A percentile compares a stretch with the other conserved stretches of the same genome.
phyloP scores from a whole-genome alignment of 2,113 vertebrate species.

The Tychaedon coryphoeus region DNA sequence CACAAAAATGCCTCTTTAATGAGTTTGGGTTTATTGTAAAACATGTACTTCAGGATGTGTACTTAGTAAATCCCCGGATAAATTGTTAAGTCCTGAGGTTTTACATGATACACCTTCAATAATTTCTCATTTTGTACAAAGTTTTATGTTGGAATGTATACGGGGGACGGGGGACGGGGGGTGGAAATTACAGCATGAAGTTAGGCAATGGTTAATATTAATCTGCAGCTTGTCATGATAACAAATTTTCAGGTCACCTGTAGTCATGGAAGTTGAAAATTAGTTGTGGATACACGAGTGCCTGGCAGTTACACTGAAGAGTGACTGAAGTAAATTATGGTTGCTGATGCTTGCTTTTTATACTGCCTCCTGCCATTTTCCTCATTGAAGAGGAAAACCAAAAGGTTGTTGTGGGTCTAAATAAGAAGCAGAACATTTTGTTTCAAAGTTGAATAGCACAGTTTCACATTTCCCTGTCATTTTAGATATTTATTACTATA shows the following conservation, averaged over 20 bases:
- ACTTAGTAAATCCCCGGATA: not conserved
- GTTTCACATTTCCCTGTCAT: not conserved
- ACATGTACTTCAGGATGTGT: not conserved
- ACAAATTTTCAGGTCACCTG: not conserved
- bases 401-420: not conserved
- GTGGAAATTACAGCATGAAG: not conserved
- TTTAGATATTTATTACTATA: not conserved
- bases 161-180: too few species aligned
- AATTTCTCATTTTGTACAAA: conserved; percentile 1
- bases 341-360: not conserved
- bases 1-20: not conserved
- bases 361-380: not conserved
- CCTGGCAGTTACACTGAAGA: fast-evolving
- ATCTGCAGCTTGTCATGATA: not conserved
- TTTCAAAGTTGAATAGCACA: not conserved
- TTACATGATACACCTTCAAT: not conserved
- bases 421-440: not conserved
- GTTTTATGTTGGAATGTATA: not conserved
- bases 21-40: not conserved
- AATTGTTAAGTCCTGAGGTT: not conserved
- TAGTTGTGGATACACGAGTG: not conserved
- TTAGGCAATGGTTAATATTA: not conserved
- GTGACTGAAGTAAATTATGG: not conserved
- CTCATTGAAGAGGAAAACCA: not conserved
- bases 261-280: not conserved